phyloP scores from a whole-genome alignment of 1,140 invertebrate species.

The Halyomorpha halys region DNA sequence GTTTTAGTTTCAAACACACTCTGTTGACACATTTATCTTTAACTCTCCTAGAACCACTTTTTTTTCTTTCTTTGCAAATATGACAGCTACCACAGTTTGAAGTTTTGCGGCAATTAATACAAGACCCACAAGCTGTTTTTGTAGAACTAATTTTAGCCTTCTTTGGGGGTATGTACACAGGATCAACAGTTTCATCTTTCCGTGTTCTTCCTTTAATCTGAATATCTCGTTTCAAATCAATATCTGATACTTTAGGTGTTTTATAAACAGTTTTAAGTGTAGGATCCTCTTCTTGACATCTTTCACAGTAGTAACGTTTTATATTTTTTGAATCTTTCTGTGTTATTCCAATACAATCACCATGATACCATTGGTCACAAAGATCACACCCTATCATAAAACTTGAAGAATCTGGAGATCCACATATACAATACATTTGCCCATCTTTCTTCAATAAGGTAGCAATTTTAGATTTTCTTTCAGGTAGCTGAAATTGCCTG shows the following conservation, averaged over 20 bases:
- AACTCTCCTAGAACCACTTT: constrained; percentile 71
- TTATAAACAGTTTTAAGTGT: constrained; percentile 38
- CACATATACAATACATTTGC: constrained; percentile 88
- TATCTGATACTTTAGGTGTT: constrained; percentile 20
- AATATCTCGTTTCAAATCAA: not conserved
- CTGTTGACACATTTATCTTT: constrained; percentile 27
- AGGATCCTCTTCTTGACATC: constrained; percentile 73
- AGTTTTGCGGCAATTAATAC: constrained; percentile 63
- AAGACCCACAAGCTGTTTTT: constrained; percentile 64
- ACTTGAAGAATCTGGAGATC: constrained; percentile 78
- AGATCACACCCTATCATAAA: constrained; percentile 99
- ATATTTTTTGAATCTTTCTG: constrained; percentile 87
- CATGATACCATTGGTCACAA: constrained; percentile 98
- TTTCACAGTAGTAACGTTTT: constrained; percentile 81
- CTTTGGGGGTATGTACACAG: constrained; percentile 31
- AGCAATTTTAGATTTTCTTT: constrained; percentile 83
- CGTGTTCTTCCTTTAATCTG: not conserved
- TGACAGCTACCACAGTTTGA: constrained; percentile 83
- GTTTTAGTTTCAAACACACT: constrained; percentile 39
- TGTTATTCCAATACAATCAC: constrained; percentile 91
- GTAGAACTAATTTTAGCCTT: constrained; percentile 18
- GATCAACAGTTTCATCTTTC: constrained; percentile 32
- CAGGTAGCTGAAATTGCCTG: constrained; percentile 76
- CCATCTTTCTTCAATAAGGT: constrained; percentile 78
- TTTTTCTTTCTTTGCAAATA: constrained; percentile 54